These are phyloP conservation scores for Euwallacea similis DNA, from an alignment of 1,140 invertebrate genomes.

Conservation along the genomic window DNA sequence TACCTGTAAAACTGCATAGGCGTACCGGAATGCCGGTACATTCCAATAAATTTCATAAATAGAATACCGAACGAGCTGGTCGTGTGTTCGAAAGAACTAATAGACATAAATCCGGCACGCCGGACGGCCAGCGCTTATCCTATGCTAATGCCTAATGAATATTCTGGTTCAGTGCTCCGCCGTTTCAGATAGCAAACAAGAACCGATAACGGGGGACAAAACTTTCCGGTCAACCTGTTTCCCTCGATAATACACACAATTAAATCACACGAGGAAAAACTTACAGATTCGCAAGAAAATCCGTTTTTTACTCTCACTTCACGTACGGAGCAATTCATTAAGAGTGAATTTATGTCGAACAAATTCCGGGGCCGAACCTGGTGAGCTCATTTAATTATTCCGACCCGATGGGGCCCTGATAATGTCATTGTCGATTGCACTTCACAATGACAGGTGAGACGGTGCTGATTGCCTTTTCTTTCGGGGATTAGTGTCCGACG, in stretches of 20 bases:
- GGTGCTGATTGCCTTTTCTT: slow-evolving; percentile 12
- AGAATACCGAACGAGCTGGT: slow-evolving; percentile 31
- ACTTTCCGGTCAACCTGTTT: slow-evolving; percentile 11
- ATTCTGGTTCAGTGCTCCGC: slow-evolving; percentile 27
- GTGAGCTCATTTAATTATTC: slow-evolving; percentile 27
- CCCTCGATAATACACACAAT: background rate
- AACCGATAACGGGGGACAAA: slow-evolving; percentile 6
- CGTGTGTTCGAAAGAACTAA: slow-evolving; percentile 32
- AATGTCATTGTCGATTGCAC: slow-evolving; percentile 23
- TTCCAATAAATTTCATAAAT: slow-evolving; percentile 38
- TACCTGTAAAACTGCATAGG: slow-evolving; percentile 33
- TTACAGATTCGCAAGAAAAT: background rate
- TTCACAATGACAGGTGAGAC: slow-evolving; percentile 13
- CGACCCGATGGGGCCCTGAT: slow-evolving; percentile 17
- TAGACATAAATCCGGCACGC: slow-evolving; percentile 33
- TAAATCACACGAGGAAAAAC: background rate
- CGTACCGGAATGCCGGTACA: slow-evolving; percentile 40
- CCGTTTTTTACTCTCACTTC: background rate
- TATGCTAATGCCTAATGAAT: slow-evolving; percentile 36
- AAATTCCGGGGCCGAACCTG: slow-evolving; percentile 14
- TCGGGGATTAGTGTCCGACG: slow-evolving; percentile 20
- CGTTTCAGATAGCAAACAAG: slow-evolving; percentile 9
- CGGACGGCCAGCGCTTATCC: slow-evolving; percentile 24
- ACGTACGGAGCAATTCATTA: too few species aligned
- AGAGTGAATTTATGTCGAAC: slow-evolving; percentile 1